Evolutionary conservation across 2,888 invertebrate species (phyloP).

Genomic region (Hemithea aestivaria): DNA sequence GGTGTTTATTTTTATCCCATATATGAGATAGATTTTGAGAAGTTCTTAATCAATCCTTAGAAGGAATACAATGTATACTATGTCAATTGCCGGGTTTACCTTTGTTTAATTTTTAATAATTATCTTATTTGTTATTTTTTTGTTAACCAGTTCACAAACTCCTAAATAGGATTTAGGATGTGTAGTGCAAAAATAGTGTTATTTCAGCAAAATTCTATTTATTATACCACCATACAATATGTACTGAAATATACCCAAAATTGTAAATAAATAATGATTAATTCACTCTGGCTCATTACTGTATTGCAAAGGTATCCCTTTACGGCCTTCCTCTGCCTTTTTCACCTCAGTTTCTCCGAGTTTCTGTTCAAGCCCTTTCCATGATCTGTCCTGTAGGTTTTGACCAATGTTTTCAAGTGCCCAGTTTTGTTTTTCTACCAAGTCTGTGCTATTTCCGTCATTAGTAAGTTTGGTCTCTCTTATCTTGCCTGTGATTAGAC

Average conservation of each 20-base stretch:
- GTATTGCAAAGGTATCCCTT: slow-evolving; percentile 87
- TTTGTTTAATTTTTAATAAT: too few relatives aligned
- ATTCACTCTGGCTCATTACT: slow-evolving; percentile 75
- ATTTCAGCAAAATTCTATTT: neutral
- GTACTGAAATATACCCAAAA: slow-evolving; percentile 5
- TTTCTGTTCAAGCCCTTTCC: slow-evolving; percentile 92
- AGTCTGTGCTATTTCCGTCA: slow-evolving; percentile 51
- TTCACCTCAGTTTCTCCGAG: slow-evolving; percentile 86
- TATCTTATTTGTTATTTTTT: too few relatives aligned
- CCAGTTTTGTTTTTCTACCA: slow-evolving; percentile 72
- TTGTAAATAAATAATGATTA: slow-evolving; percentile 34
- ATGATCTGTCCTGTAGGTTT: slow-evolving; percentile 83
- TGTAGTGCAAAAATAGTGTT: slow-evolving; percentile 3
- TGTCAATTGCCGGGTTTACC: too few relatives aligned
- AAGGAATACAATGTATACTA: too few relatives aligned
- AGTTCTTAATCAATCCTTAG: too few relatives aligned
- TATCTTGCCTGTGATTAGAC: slow-evolving; percentile 86
- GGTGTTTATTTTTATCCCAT: too few relatives aligned
- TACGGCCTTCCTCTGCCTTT: slow-evolving; percentile 83
- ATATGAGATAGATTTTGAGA: too few relatives aligned
- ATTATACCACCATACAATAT: neutral
- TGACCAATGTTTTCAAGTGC: slow-evolving; percentile 80
- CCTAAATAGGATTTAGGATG: slow-evolving; percentile 7
- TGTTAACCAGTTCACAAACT: neutral
- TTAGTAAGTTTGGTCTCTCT: slow-evolving; percentile 66